phyloP scores from a whole-genome alignment of 2,888 invertebrate genomes.

The Drosophila aldrichi region DNA sequence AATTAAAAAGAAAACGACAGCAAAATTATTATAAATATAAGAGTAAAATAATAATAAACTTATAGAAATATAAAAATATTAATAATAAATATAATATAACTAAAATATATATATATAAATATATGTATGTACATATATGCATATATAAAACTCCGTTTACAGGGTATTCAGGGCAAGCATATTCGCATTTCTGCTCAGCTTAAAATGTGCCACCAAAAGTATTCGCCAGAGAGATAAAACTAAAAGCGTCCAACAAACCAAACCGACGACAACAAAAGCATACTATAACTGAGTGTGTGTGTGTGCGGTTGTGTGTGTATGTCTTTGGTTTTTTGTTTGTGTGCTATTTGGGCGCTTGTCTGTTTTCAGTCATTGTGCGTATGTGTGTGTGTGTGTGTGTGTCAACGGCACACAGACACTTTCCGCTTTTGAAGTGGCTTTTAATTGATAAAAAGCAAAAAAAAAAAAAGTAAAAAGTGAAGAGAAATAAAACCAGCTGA shows the following conservation, averaged over 20 bases:
- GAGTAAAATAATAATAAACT: too few species aligned
- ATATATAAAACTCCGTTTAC: not conserved
- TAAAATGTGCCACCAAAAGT: constrained; percentile 48
- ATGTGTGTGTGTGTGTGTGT: constrained; percentile 57
- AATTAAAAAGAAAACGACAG: too few species aligned
- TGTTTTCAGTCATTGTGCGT: constrained; percentile 33
- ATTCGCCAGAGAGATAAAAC: constrained; percentile 63
- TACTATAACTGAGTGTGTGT: constrained; percentile 34
- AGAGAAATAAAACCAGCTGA: constrained; percentile 14
- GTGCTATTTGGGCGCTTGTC: constrained; percentile 40
- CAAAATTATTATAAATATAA: too few species aligned
- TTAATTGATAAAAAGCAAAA: constrained; percentile 81
- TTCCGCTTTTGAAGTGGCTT: constrained; percentile 81
- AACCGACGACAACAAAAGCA: constrained; percentile 68
- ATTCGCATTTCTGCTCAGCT: constrained; percentile 13
- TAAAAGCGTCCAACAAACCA: constrained; percentile 75
- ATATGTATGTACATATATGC: not conserved
- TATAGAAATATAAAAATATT: too few species aligned
- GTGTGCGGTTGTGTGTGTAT: constrained; percentile 29
- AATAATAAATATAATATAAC: too few species aligned
- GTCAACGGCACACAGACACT: constrained; percentile 76
- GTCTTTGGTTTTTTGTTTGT: constrained; percentile 44
- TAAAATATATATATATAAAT: not conserved
- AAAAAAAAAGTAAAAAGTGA: constrained; percentile 21
- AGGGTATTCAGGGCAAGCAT: constrained; percentile 32